Evolutionary conservation across 2,888 invertebrate genomes (phyloP).

Genomic region (Euphydryas editha): DNA sequence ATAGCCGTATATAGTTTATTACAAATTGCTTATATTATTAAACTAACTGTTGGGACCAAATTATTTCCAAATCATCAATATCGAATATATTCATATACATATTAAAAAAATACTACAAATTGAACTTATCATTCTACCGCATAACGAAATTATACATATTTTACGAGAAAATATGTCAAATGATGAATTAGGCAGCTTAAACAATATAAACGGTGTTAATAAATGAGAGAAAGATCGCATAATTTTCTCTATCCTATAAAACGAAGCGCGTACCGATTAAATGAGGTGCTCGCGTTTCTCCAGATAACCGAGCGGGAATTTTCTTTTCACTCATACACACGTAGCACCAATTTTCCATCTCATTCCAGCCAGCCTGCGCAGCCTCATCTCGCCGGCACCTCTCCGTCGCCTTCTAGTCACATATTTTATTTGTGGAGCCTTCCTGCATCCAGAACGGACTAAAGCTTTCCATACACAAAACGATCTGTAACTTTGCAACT

Average conservation of each 20-base stretch:
- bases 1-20: too few relatives aligned
- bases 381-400: constrained; percentile 80
- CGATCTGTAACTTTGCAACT: constrained; percentile 46
- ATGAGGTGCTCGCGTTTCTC: constrained; percentile 83
- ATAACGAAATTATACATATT: background rate
- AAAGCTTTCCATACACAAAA: constrained; percentile 68
- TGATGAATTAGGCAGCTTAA: background rate
- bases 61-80: too few relatives aligned
- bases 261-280: constrained; percentile 82
- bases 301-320: constrained; percentile 73
- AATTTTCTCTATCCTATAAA: constrained; percentile 77
- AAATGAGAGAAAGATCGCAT: constrained; percentile 64
- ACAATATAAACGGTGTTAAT: constrained; percentile 20
- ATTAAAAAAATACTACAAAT: background rate
- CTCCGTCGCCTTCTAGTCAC: constrained; percentile 82
- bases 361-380: constrained; percentile 67
- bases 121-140: too few relatives aligned
- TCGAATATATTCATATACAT: too few relatives aligned
- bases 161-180: background rate
- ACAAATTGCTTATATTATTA: too few relatives aligned
- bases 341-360: constrained; percentile 49
- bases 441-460: constrained; percentile 78
- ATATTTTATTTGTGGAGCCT: constrained; percentile 83
- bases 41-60: too few relatives aligned
- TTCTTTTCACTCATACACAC: constrained; percentile 55